Percentiles rank a stretch among this genome's conserved stretches.
Conservation (phyloP, 2,113 vertebrate species). For the Hemibagrus wyckioides region DNA sequence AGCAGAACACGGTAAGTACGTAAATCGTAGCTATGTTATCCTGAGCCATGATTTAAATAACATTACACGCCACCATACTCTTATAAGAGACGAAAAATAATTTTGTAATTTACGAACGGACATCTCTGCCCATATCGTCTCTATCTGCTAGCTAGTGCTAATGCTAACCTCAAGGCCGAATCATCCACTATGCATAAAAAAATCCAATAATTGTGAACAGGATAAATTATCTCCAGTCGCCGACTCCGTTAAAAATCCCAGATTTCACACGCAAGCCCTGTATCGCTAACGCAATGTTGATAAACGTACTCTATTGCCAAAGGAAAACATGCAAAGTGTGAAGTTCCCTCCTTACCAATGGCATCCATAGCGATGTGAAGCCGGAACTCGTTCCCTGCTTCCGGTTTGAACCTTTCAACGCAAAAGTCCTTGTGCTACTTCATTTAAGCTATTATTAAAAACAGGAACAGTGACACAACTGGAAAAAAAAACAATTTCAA, state of each 20-base stretch:
- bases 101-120: background rate
- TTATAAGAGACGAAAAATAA: background rate
- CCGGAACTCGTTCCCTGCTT: background rate
- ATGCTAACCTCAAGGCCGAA: conserved; percentile 27
- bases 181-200: background rate
- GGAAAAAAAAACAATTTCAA: background rate
- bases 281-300: background rate
- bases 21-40: background rate
- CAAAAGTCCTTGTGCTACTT: background rate
- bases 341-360: conserved; percentile 29
- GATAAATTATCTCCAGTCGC: background rate
- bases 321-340: conserved; percentile 2
- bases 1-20: background rate
- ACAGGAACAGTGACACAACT: background rate
- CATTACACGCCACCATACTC: background rate
- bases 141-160: conserved; percentile 1
- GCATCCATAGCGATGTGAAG: conserved; percentile 19
- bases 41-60: background rate
- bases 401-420: conserved; percentile 13
- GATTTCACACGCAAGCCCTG: too few species aligned
- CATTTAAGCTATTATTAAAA: background rate
- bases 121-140: background rate
- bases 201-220: background rate
- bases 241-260: background rate
- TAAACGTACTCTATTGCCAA: background rate